Evolutionary conservation across 37 sponge, comb jelly and placozoan genomes (phyloP).

Genomic region (Ephydatia muelleri): DNA sequence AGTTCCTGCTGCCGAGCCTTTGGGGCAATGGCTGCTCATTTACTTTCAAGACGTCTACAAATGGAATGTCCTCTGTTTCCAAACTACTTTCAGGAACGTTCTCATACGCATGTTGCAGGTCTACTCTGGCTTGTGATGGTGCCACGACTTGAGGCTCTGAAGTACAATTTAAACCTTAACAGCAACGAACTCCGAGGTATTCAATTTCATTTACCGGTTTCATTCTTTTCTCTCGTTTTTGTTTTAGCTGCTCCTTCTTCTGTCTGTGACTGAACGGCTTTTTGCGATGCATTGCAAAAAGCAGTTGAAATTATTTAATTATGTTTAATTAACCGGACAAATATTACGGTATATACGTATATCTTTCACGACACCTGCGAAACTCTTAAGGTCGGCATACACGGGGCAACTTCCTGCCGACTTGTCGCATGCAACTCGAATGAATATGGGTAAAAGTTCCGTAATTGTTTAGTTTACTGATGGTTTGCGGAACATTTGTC

Average conservation of each 20-base stretch:
- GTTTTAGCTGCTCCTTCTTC: constrained; percentile 93
- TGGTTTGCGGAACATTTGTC: too few relatives aligned
- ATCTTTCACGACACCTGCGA: too few relatives aligned
- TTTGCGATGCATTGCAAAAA: constrained; percentile 61
- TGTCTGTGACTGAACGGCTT: constrained; percentile 95
- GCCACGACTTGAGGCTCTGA: neutral
- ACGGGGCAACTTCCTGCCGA: too few relatives aligned
- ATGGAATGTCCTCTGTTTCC: neutral
- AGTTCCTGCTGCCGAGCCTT: neutral
- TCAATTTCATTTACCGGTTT: constrained; percentile 12
- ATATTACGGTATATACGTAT: neutral
- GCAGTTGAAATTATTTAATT: neutral
- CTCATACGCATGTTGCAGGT: neutral
- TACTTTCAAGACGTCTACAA: neutral
- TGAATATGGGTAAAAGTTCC: too few relatives aligned
- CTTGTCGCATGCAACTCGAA: too few relatives aligned
- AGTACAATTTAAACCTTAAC: neutral
- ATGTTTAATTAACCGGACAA: neutral
- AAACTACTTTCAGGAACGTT: neutral
- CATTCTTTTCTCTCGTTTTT: constrained; percentile 80
- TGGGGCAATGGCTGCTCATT: constrained; percentile 3
- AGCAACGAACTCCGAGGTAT: neutral
- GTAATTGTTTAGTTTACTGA: too few relatives aligned
- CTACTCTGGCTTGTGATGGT: neutral
- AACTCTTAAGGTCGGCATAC: too few relatives aligned